Conservation (phyloP, 2,888 invertebrate genomes). For the Archips xylosteana region DNA sequence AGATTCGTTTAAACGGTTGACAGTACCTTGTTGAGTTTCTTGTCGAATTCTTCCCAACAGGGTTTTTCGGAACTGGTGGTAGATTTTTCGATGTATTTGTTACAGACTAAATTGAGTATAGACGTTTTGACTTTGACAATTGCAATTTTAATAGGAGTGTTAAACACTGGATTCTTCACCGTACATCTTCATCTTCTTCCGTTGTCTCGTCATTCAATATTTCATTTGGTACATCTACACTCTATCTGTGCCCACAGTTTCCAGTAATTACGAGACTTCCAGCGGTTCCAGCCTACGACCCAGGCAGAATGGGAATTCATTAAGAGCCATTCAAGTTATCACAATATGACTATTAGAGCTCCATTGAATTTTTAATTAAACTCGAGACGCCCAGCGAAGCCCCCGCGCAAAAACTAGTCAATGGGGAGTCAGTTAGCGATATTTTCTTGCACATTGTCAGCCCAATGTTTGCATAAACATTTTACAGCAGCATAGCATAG, state of each 20-base stretch:
- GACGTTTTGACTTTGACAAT: too few species aligned
- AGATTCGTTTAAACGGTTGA: too few species aligned
- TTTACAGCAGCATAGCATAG: background rate
- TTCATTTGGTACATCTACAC: constrained; percentile 16
- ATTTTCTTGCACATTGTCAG: constrained; percentile 17
- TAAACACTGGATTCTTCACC: too few species aligned
- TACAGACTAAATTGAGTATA: too few species aligned
- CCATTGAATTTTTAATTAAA: constrained; percentile 78
- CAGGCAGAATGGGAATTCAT: constrained; percentile 79
- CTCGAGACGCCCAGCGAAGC: constrained; percentile 51
- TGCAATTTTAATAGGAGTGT: too few species aligned
- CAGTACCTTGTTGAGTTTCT: too few species aligned
- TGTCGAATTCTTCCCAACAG: too few species aligned
- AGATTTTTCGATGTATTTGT: too few species aligned
- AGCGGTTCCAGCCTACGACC: constrained; percentile 66
- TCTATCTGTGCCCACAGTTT: constrained; percentile 57
- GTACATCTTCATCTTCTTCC: background rate
- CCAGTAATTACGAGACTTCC: constrained; percentile 75
- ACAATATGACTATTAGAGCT: constrained; percentile 79
- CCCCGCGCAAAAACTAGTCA: constrained; percentile 44
- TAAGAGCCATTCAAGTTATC: constrained; percentile 80
- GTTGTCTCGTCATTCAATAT: background rate
- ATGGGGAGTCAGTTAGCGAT: constrained; percentile 8
- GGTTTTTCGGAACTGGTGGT: too few species aligned
- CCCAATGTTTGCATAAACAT: background rate